phyloP scores from a whole-genome alignment of 2,797 vertebrate genomes.

The Buceros bicornis region DNA sequence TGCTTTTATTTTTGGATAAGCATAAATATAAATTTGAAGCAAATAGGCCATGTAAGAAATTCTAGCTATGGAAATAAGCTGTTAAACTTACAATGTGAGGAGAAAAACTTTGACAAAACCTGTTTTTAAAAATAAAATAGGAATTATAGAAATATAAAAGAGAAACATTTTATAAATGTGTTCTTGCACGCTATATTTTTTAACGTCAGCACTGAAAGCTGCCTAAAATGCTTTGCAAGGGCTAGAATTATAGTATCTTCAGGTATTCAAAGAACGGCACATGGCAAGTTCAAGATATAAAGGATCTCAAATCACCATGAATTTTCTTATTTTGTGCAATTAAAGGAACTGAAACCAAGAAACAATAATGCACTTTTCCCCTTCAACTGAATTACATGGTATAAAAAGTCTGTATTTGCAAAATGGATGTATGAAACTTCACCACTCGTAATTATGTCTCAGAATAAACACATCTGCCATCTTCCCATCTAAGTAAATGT shows the following conservation, averaged over 20 bases:
- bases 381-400: constrained; percentile 13
- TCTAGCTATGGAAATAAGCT: background rate
- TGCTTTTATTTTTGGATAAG: background rate
- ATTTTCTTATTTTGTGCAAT: constrained; percentile 4
- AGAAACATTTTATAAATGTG: background rate
- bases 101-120: background rate
- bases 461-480: constrained; percentile 39
- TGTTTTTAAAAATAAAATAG: background rate
- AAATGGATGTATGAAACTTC: background rate
- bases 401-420: background rate
- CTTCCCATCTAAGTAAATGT: background rate
- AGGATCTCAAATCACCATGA: background rate
- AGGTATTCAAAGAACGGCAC: background rate
- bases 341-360: background rate
- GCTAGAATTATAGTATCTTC: background rate
- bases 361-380: background rate
- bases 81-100: background rate
- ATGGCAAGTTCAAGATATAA: background rate
- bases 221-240: background rate
- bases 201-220: background rate
- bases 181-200: background rate
- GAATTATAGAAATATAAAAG: background rate
- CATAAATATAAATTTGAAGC: background rate
- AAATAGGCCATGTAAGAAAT: background rate
- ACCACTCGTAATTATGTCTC: constrained; percentile 5